Evolutionary conservation across 2,113 vertebrate species (phyloP).

Genomic region (Mandrillus leucophaeus): DNA sequence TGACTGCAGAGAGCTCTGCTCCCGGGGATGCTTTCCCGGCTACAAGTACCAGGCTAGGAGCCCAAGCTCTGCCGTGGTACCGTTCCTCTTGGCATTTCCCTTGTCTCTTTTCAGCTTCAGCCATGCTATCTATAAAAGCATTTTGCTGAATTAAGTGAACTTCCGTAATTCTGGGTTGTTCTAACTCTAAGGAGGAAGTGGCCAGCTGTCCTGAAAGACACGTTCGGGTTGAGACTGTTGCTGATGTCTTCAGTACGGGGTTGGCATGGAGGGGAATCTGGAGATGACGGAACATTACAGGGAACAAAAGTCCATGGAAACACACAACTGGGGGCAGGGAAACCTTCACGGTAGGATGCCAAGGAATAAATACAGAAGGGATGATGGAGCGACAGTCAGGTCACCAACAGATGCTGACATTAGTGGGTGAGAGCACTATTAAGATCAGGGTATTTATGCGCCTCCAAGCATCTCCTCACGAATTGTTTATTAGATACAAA

Average conservation of each 20-base stretch:
- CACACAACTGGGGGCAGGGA: not conserved
- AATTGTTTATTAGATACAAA: too few species aligned
- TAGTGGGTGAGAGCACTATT: fast-evolving
- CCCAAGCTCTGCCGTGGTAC: fast-evolving
- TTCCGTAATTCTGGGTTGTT: not conserved
- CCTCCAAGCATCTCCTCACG: not conserved
- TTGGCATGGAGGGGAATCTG: not conserved
- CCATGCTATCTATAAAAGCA: fast-evolving
- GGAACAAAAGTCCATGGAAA: not conserved
- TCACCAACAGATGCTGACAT: fast-evolving
- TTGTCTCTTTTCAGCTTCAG: not conserved
- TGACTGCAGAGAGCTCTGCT: fast-evolving
- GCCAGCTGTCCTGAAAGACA: not conserved
- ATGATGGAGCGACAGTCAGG: not conserved
- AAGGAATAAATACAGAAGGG: too few species aligned
- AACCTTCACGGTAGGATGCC: fast-evolving
- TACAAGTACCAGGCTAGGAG: fast-evolving
- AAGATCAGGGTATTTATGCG: fast-evolving
- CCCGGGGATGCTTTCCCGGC: too few species aligned
- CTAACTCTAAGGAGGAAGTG: not conserved
- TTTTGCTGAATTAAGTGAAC: not conserved
- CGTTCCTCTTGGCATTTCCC: not conserved
- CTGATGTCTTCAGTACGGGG: fast-evolving
- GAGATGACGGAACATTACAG: not conserved
- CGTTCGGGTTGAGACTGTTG: not conserved